Conservation (phyloP, 92 coral and sea anemone genomes). For the Heteractis magnifica region DNA sequence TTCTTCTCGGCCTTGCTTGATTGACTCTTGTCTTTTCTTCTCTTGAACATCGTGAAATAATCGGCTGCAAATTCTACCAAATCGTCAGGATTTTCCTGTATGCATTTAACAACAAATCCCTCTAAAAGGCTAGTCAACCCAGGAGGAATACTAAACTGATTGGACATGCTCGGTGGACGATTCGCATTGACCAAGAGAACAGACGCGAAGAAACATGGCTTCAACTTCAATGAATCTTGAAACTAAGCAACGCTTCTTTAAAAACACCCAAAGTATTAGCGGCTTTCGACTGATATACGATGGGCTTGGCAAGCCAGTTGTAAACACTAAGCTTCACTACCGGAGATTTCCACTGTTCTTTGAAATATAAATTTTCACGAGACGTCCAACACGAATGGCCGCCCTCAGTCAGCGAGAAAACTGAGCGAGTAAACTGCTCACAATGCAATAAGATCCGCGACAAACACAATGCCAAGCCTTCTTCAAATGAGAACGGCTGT, state of each 20-base stretch:
- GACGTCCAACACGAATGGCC: neutral
- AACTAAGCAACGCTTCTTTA: constrained; percentile 35
- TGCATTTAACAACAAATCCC: constrained; percentile 95
- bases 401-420: constrained; percentile 2
- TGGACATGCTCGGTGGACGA: constrained; percentile 65
- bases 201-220: constrained; percentile 30
- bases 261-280: constrained; percentile 16
- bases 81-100: constrained; percentile 94
- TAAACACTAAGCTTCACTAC: neutral
- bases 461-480: constrained; percentile 37
- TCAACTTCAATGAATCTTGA: constrained; percentile 15
- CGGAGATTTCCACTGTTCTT: constrained; percentile 12
- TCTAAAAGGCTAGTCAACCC: constrained; percentile 90
- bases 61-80: constrained; percentile 96
- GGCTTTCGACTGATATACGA: constrained; percentile 1
- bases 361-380: neutral
- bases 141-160: constrained; percentile 79
- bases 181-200: constrained; percentile 10
- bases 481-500: constrained; percentile 16
- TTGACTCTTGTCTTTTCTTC: constrained; percentile 65
- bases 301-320: constrained; percentile 12
- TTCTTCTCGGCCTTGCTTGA: constrained; percentile 58
- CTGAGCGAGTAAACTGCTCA: constrained; percentile 15
- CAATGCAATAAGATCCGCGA: constrained; percentile 3
- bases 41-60: constrained; percentile 79